Base-by-base conservation (phyloP, 2,888 invertebrate species). In the Catocala sponsa region DNA sequence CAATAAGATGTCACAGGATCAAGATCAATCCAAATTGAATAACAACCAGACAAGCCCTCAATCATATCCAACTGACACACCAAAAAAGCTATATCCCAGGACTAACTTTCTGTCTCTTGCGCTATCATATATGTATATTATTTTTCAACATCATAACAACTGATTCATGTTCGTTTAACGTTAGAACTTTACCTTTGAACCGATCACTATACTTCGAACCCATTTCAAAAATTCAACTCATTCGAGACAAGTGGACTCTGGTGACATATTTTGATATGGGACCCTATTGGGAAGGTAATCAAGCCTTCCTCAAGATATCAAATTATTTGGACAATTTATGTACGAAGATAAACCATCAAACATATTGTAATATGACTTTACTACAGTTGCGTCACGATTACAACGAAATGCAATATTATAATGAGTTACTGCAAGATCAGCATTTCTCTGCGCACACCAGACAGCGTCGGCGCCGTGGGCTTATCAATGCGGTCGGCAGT, bases 391-490 rank as follows among this genome's bases (percentile, higher is more conserved):
- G 43, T 1, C 43, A 43, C 43, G 43, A 43, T 43, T 43, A 43
- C n/a, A 43, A n/a, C 5, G 12, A 43, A 43, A 43, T 43, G 43
- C 9, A 43, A 43, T 43, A 47, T 5, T 47, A 43, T n/a, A 43
- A 43, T n/a, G 43, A 43, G 43, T n/a, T 43, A 15, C 11, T 43
- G 43, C 43, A 43, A 43, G 10, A 15, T 32, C 32, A 32, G 48
- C n/a, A 15, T 48, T 48, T 48, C 11, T 15, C 48, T 48, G 9
- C 32, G 48, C 15, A 48, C 15, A 9, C 48, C 25, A 32, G 48
- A 32, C 48, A 43, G 43, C 43, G 43, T 43, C 43, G 43, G 47
- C 43, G 43, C 43, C 43, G 43, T n/a, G 43, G 43, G 10, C 43
- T 43, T 43, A 43, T 43, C 43, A 43, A 43, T 43, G 43, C 4